Evolutionary conservation across 2,797 vertebrate species (phyloP), one percentile per base, ranked within the genome.

Genomic region (Poeciliopsis gracilis): DNA sequence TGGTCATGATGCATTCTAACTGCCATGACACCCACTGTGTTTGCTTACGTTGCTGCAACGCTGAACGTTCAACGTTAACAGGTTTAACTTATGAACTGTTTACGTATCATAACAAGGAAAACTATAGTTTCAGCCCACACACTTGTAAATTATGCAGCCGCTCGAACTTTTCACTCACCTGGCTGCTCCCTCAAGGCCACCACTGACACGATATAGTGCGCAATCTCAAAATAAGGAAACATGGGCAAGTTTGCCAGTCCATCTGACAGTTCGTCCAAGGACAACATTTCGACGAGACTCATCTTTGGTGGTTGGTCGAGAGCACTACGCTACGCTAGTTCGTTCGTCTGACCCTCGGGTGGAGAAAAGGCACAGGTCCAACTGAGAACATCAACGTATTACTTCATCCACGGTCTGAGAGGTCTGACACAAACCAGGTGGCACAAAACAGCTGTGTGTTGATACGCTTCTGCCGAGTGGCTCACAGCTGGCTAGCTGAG

Each of bases 161-260:
- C 25, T 5, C 16, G 18, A 78, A 57, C 41, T 55, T 67, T 20
- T 33, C 49, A 67, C 82, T 97, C 91, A 99, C 98, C 98, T 91
- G 95, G 95, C 95, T 97, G 96, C 87, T 96, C 96, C 90, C 96
- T 96, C 91, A 99, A 89, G 76, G 96, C 89, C 97, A 99, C 94
- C 49, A 98, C 88, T 0, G 97, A 98, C 79, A 97, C 95, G 41
- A 97, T 51, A n/a, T 99, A 99, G 88, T 99, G 97, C 33, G 98
- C 97, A 86, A 95, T 89, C 86, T 99, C 98, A 94, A 99, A 99
- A 91, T 96, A 97, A 0, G 98, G 98, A 73, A 97, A 99, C 97
- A 99, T 97, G 53, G 96, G 86, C 82, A 98, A 84, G 69, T 88
- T 92, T 11, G 97, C 97, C 90, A 99, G 96, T 69, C 93, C 94